phyloP scores from a whole-genome alignment of 2,113 vertebrate genomes.

The Crotalus horridus region DNA sequence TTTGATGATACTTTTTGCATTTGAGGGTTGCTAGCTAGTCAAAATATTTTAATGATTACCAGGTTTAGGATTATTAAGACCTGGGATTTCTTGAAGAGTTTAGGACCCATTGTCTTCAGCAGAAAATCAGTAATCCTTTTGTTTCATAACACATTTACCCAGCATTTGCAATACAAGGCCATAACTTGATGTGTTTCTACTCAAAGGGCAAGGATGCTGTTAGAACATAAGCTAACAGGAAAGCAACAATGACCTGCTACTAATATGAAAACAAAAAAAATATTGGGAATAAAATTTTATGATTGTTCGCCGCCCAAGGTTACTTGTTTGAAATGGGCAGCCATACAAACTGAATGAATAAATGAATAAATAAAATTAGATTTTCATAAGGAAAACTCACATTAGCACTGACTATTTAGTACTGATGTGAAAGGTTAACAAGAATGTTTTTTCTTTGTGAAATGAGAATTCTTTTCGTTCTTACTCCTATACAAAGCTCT shows the following conservation, averaged over 20 bases:
- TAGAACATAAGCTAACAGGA: neutral
- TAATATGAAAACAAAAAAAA: neutral
- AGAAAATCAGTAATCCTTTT: neutral
- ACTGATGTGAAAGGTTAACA: neutral
- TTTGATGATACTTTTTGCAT: neutral
- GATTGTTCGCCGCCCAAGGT: neutral
- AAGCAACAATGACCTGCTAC: neutral
- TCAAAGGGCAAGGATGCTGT: neutral
- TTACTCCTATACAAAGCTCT: neutral
- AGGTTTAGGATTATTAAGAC: neutral
- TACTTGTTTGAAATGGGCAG: neutral
- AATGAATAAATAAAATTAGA: neutral
- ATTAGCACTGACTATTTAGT: neutral
- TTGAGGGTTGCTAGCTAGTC: neutral
- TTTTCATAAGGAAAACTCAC: neutral
- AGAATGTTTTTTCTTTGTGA: neutral
- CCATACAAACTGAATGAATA: neutral
- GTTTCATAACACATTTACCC: neutral
- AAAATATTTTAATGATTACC: neutral
- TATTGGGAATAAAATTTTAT: neutral
- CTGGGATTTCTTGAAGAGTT: neutral
- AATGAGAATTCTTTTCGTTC: neutral
- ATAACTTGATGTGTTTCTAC: neutral
- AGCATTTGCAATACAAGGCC: neutral
- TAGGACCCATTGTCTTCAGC: rapidly evolving